These are phyloP conservation scores for Phataginus tricuspis DNA, from an alignment of 2,797 vertebrate species.

Conservation along the genomic window DNA sequence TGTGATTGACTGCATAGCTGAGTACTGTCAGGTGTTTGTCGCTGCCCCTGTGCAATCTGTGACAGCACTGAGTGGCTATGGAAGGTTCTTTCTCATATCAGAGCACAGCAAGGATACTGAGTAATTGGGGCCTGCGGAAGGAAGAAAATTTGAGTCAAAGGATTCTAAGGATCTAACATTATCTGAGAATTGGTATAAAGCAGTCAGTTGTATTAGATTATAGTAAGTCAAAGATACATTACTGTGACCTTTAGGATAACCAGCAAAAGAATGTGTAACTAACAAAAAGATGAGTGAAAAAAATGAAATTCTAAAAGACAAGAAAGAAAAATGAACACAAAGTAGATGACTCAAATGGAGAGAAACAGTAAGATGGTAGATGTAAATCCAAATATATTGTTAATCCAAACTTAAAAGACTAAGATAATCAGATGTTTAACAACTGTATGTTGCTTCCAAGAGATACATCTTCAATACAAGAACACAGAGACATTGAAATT, in stretches of 20 bases:
- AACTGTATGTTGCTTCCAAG: background rate
- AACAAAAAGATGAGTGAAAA: background rate
- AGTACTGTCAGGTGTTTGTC: background rate
- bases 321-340: background rate
- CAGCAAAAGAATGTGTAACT: background rate
- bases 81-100: background rate
- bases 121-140: background rate
- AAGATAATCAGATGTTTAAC: background rate
- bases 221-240: background rate
- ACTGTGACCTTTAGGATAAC: background rate
- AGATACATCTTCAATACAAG: background rate
- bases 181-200: conserved; percentile 10
- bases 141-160: background rate
- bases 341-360: background rate
- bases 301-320: conserved; percentile 5
- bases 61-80: background rate
- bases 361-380: background rate
- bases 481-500: conserved; percentile 26
- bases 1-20: background rate
- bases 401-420: conserved; percentile 41
- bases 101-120: background rate
- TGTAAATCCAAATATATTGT: conserved; percentile 6
- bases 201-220: background rate
- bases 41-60: background rate
- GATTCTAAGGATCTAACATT: background rate